Base-by-base conservation (phyloP, 1,140 invertebrate species). In the Reticulitermes speratus region DNA sequence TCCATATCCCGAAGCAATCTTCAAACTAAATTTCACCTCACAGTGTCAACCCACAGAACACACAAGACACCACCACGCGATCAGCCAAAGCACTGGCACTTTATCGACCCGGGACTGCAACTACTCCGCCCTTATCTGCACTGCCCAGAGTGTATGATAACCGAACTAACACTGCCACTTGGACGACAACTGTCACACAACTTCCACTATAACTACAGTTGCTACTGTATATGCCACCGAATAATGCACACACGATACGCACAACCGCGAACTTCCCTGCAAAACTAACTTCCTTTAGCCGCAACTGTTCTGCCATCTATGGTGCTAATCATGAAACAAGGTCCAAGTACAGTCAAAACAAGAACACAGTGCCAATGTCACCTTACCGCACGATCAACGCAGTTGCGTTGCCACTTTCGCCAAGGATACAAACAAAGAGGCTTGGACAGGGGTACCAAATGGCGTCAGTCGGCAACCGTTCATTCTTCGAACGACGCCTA, bases 291-390 rank as follows among this genome's bases (percentile, higher is more conserved):
- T 75, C 65, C 25, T 30, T 75, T 75, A n/a, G 6, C 65, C 7
- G n/a, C 14, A 75, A 75, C 65, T 75, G 25, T 30, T 75, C 65
- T 75, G 65, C 65, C 65, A 75, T 75, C 65, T 75, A 75, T 75
- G 65, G 65, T 30, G n/a, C n/a, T 75, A 75, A 75, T 6, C 8
- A 14, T 30, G 65, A 25, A 75, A 75, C 65, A n/a, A 75, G 65
- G 9, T 75, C 65, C n/a, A 30, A 9, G 65, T 75, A 75, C 65
- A 75, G 65, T 75, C 65, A 75, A 9, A 75, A 5, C 52, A 55
- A 52, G 1, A n/a, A 25, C 65, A 25, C 3, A 75, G 3, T 30
- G 11, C n/a, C 65, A 75, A 75, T 75, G 65, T 75, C 65, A 75
- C 65, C 65, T 75, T 75, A 48, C 45, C 45, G 45, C 45, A 2